These are phyloP conservation scores for Anableps anableps DNA, from an alignment of 2,797 vertebrate species.

Conservation along the genomic window DNA sequence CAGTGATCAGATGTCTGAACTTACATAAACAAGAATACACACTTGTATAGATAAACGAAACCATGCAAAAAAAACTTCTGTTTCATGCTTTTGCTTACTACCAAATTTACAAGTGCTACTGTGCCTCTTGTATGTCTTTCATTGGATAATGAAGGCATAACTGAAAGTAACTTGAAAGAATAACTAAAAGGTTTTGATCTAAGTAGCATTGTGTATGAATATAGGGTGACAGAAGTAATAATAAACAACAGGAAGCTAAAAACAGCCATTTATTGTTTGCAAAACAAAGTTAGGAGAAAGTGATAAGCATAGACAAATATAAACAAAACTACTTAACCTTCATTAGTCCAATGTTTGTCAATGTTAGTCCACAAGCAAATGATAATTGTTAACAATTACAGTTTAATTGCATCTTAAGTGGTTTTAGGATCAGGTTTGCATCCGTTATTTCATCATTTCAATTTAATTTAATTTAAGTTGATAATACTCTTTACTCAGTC, in stretches of 20 bases:
- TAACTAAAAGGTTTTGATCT: not conserved
- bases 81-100: not conserved
- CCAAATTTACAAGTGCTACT: not conserved
- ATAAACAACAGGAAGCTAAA: constrained; percentile 6
- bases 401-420: not conserved
- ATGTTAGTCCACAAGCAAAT: not conserved
- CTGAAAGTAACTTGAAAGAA: constrained; percentile 9
- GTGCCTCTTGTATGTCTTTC: not conserved
- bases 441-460: not conserved
- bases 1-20: constrained; percentile 38
- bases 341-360: not conserved
- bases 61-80: not conserved
- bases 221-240: constrained; percentile 1
- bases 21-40: constrained; percentile 2
- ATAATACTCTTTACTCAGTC: not conserved
- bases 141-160: not conserved
- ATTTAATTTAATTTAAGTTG: not conserved
- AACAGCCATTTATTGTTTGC: constrained; percentile 14
- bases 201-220: not conserved
- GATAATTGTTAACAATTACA: not conserved
- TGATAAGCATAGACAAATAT: not conserved
- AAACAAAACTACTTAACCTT: not conserved
- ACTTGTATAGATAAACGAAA: not conserved
- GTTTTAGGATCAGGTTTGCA: not conserved
- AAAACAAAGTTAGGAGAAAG: not conserved